Evolutionary conservation across 2,888 invertebrate species (phyloP).

Genomic region (Trilocha varians): DNA sequence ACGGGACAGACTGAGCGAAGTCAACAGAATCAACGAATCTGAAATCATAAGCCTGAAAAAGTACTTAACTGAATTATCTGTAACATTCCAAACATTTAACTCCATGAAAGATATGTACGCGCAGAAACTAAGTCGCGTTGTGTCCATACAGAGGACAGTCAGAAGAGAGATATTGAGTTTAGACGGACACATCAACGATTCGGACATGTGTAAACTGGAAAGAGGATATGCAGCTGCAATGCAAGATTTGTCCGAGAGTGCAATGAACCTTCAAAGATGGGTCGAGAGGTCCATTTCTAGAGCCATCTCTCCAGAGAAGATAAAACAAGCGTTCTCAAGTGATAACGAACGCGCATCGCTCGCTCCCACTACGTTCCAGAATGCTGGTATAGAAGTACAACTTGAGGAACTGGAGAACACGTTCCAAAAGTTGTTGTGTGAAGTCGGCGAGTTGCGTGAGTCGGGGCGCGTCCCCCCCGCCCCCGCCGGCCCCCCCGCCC

Average conservation of each 20-base stretch:
- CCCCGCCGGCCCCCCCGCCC: no score
- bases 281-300: conserved; percentile 45
- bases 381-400: conserved; percentile 50
- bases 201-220: conserved; percentile 45
- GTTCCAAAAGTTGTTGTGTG: conserved; percentile 50
- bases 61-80: conserved; percentile 52
- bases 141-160: conserved; percentile 53
- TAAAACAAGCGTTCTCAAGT: conserved; percentile 49
- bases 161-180: conserved; percentile 49
- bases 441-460: conserved; percentile 33
- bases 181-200: conserved; percentile 40
- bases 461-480: conserved; percentile 7
- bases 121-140: conserved; percentile 47
- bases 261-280: conserved; percentile 58
- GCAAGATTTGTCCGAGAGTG: conserved; percentile 54
- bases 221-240: conserved; percentile 51
- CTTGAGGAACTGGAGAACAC: conserved; percentile 54
- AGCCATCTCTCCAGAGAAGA: conserved; percentile 48
- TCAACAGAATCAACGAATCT: conserved; percentile 55
- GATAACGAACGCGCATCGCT: conserved; percentile 39
- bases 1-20: conserved; percentile 47
- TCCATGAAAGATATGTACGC: conserved; percentile 52
- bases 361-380: conserved; percentile 39
- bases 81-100: conserved; percentile 51
- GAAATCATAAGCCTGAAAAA: conserved; percentile 57